phyloP scores from a whole-genome alignment of 1,140 invertebrate species.

The Melanaphis sacchari region DNA sequence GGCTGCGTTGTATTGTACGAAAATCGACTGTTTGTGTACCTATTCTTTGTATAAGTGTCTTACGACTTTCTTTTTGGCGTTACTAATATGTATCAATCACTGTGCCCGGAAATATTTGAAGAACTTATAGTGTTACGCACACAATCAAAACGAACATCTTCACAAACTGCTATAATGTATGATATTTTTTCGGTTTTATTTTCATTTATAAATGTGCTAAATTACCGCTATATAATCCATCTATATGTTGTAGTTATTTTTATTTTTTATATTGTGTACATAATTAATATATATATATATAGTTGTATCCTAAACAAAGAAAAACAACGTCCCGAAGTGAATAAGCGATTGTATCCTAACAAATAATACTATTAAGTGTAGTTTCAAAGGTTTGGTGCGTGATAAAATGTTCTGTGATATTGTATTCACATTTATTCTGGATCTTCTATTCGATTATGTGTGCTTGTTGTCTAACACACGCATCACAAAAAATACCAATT shows the following conservation, averaged over 20 bases:
- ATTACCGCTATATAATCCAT: neutral
- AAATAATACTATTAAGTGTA: neutral
- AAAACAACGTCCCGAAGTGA: neutral
- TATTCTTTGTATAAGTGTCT: neutral
- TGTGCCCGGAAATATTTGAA: constrained; percentile 31
- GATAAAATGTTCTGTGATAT: neutral
- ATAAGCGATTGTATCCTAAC: neutral
- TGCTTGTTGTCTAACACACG: neutral
- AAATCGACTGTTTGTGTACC: neutral
- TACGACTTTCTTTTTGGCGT: constrained; percentile 41
- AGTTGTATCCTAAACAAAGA: neutral
- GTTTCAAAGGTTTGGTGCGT: neutral
- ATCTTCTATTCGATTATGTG: neutral
- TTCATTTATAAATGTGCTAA: neutral
- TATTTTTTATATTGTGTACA: neutral
- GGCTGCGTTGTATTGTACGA: neutral
- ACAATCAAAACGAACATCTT: neutral
- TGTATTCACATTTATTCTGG: neutral
- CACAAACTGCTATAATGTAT: neutral
- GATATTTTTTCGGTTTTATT: neutral
- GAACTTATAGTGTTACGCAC: neutral
- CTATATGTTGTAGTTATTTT: neutral
- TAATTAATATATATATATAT: neutral
- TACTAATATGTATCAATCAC: constrained; percentile 35
- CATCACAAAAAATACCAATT: neutral